phyloP scores from a whole-genome alignment of 2,888 invertebrate species.

The Hybos culiciformis region DNA sequence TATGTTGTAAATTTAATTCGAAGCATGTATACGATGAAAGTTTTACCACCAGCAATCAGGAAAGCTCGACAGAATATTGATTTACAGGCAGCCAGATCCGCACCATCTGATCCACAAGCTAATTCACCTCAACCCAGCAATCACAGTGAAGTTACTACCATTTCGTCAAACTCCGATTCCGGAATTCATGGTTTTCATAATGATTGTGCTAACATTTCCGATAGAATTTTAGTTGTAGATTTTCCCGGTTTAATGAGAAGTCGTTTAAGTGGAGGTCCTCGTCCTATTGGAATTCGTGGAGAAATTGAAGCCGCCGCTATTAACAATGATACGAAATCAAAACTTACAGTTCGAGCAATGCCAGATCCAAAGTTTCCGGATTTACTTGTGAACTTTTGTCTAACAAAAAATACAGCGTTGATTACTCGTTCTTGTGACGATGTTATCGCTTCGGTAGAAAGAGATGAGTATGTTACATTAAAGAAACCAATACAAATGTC shows the following conservation, averaged over 20 bases:
- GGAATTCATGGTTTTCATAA: conserved; percentile 91
- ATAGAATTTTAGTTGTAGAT: conserved; percentile 64
- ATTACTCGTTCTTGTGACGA: conserved; percentile 43
- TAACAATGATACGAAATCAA: conserved; percentile 18
- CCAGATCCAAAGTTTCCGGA: conserved; percentile 41
- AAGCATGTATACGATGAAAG: conserved; percentile 55
- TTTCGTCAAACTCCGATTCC: conserved; percentile 88
- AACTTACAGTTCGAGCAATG: conserved; percentile 52
- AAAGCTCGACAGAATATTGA: conserved; percentile 20
- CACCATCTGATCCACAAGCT: conserved; percentile 31
- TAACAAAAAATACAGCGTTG: conserved; percentile 32
- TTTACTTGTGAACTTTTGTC: conserved; percentile 35
- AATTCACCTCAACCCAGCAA: conserved; percentile 77
- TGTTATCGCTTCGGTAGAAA: conserved; percentile 37
- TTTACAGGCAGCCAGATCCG: conserved; percentile 11
- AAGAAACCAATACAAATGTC: conserved; percentile 36
- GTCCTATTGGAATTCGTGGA: conserved; percentile 29
- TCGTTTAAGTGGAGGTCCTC: conserved; percentile 13
- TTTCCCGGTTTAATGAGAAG: conserved; percentile 39
- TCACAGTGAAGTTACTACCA: conserved; percentile 63
- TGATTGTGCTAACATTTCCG: conserved; percentile 71
- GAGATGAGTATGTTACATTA: conserved; percentile 17
- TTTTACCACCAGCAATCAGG: conserved; percentile 29
- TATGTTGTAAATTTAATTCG: conserved; percentile 58
- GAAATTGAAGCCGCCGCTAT: conserved; percentile 16